A percentile compares a stretch with the other conserved stretches of the same genome.
phyloP scores from a whole-genome alignment of 2,113 vertebrate genomes.

The Sinosuthora webbiana region DNA sequence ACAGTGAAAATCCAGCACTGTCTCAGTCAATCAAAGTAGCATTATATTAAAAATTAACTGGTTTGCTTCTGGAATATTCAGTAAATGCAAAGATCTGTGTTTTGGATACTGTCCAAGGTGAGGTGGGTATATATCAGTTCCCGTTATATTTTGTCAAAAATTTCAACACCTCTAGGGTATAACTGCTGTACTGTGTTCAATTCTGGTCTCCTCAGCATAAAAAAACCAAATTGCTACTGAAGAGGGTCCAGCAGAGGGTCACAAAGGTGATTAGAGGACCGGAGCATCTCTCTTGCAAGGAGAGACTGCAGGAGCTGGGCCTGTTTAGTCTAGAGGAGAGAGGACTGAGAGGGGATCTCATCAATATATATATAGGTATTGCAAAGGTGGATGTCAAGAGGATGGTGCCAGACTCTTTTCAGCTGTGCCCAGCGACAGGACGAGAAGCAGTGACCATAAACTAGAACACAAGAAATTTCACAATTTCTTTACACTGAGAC shows the following conservation, averaged over 20 bases:
- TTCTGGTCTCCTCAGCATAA: background rate
- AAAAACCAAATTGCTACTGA: background rate
- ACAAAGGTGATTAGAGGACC: background rate
- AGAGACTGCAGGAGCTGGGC: background rate
- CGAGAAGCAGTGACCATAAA: background rate
- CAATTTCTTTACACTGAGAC: rapidly evolving
- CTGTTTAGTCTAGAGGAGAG: background rate
- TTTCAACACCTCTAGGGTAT: background rate
- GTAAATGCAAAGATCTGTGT: background rate
- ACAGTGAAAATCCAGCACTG: background rate
- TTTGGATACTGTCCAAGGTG: background rate
- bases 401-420: background rate
- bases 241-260: rapidly evolving
- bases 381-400: background rate
- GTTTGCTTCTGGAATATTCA: background rate
- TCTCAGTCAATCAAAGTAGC: background rate
- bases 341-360: background rate
- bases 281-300: rapidly evolving
- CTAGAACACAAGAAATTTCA: background rate
- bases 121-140: background rate
- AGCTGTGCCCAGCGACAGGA: rapidly evolving
- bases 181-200: background rate
- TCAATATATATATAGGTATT: background rate
- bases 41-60: background rate
- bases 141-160: background rate